Evolutionary conservation across 2,888 invertebrate genomes (phyloP).

Genomic region (Cybosia mesomella): DNA sequence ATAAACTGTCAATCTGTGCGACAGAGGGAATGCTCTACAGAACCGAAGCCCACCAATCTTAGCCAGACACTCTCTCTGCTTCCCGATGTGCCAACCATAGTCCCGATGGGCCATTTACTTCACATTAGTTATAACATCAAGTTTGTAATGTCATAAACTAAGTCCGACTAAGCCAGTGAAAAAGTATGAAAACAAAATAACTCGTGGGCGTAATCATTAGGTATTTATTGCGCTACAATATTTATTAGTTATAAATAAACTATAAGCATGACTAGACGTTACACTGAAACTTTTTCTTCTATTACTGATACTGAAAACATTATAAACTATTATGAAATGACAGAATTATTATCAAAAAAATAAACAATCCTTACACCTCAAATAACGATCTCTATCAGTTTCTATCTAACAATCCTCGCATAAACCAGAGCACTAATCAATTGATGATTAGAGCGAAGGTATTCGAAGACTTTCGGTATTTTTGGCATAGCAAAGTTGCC

Average conservation of each 20-base stretch:
- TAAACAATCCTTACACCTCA: background rate
- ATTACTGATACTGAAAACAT: background rate
- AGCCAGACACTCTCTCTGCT: too few relatives aligned
- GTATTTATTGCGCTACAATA: background rate
- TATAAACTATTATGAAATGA: background rate
- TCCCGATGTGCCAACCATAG: too few relatives aligned
- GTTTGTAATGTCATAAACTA: conserved; percentile 6
- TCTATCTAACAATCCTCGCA: background rate
- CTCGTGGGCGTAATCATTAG: background rate
- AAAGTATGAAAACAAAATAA: conserved; percentile 3
- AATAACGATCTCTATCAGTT: background rate
- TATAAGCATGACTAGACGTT: background rate
- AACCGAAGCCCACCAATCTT: too few relatives aligned
- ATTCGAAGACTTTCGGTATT: too few relatives aligned
- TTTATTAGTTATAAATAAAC: background rate
- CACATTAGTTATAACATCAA: background rate
- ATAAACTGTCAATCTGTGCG: too few relatives aligned
- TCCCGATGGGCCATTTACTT: too few relatives aligned
- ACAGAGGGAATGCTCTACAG: too few relatives aligned
- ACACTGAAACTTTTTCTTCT: background rate
- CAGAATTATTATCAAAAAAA: background rate
- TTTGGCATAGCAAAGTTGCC: too few relatives aligned
- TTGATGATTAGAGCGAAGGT: too few relatives aligned
- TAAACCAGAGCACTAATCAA: too few relatives aligned
- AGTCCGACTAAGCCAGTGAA: background rate